phyloP scores from a whole-genome alignment of 92 coral and sea anemone species.

The Montipora capitata region DNA sequence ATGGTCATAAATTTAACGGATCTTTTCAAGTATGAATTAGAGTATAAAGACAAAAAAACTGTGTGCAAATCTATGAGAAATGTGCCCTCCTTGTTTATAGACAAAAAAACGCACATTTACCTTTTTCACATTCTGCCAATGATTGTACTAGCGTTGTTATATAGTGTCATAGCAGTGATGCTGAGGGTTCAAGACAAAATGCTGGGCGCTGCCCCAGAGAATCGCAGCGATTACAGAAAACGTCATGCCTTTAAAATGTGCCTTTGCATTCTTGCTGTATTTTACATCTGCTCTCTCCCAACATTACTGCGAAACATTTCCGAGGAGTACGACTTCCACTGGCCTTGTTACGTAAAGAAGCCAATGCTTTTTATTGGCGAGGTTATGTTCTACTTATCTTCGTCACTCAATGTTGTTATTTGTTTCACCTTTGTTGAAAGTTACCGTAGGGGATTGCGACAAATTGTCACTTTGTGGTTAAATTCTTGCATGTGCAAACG shows the following conservation, averaged over 20 bases:
- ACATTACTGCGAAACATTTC: slow-evolving; percentile 16
- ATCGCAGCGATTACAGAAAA: slow-evolving; percentile 26
- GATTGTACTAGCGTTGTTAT: slow-evolving; percentile 21
- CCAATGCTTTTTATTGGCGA: slow-evolving; percentile 4
- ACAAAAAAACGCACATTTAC: background rate
- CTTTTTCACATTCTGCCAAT: slow-evolving; percentile 45
- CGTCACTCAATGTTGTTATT: slow-evolving; percentile 62
- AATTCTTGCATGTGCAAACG: background rate
- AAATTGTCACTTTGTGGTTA: background rate
- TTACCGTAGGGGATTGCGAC: slow-evolving; percentile 55
- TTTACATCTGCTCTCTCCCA: slow-evolving; percentile 9
- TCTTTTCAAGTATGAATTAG: background rate
- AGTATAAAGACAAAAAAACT: background rate
- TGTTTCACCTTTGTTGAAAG: slow-evolving; percentile 67
- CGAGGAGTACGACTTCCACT: background rate
- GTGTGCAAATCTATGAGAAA: background rate
- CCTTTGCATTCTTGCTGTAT: background rate
- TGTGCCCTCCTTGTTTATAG: background rate
- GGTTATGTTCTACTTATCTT: slow-evolving; percentile 36
- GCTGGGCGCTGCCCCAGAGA: slow-evolving; percentile 5
- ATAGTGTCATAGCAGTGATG: slow-evolving; percentile 47
- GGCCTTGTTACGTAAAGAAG: background rate
- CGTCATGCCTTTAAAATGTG: slow-evolving; percentile 31
- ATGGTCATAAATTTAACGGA: slow-evolving; percentile 20
- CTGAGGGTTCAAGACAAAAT: background rate